A percentile compares a stretch with the other conserved stretches of the same genome.
Conservation (phyloP, 1,140 invertebrate genomes). For the Mizuhopecten yessoensis region DNA sequence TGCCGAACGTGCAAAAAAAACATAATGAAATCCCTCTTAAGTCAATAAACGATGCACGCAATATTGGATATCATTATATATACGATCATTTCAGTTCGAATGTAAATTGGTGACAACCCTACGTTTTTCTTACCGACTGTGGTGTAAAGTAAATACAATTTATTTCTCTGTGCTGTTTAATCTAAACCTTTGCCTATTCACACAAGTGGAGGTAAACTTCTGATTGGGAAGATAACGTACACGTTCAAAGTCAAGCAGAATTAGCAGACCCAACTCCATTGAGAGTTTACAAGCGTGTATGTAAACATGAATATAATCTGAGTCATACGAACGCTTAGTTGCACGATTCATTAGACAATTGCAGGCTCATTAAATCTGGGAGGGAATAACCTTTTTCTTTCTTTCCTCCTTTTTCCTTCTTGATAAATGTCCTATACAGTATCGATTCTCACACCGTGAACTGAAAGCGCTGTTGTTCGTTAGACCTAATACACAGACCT, state of each 20-base stretch:
- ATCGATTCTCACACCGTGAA: neutral
- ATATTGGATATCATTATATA: neutral
- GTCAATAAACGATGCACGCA: conserved; percentile 21
- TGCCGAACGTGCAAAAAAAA: conserved; percentile 7
- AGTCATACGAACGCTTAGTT: neutral
- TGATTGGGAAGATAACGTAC: neutral
- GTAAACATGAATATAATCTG: conserved; percentile 1
- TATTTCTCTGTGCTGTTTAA: conserved; percentile 21
- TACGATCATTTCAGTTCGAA: neutral
- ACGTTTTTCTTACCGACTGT: neutral
- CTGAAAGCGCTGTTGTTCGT: neutral
- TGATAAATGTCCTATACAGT: neutral
- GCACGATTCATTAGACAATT: conserved; percentile 14
- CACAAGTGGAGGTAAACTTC: neutral
- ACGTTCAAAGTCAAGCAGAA: too few relatives aligned
- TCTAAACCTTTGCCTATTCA: neutral
- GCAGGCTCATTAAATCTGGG: neutral
- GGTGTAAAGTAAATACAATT: conserved; percentile 3
- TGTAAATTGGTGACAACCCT: neutral
- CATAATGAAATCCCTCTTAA: conserved; percentile 9
- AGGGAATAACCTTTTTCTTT: neutral
- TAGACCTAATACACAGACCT: neutral
- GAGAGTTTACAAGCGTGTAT: neutral
- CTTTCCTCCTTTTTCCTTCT: neutral
- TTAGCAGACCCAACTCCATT: too few relatives aligned